These are phyloP conservation scores for Thecophora atra DNA, from an alignment of 2,888 invertebrate genomes.

Conservation along the genomic window DNA sequence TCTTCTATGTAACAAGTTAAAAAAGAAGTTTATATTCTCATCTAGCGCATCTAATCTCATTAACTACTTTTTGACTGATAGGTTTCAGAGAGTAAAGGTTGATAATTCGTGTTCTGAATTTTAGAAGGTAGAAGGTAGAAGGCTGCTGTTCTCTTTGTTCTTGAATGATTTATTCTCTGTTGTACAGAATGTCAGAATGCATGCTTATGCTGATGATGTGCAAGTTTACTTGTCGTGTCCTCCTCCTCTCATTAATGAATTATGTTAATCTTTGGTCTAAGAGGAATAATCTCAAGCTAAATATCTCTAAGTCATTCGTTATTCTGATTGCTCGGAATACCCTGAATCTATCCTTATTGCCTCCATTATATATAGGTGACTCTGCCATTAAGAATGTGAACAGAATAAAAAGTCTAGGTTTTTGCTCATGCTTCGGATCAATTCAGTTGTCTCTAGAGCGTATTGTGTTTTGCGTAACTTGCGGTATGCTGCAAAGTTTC, in stretches of 20 bases:
- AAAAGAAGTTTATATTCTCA: not conserved
- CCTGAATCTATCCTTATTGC: not conserved
- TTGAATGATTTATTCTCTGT: no score
- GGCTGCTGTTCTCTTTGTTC: not conserved
- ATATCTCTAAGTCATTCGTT: not conserved
- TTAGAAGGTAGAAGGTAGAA: not conserved
- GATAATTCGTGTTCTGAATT: not conserved
- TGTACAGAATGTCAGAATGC: no score
- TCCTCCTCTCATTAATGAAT: no score
- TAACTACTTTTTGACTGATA: no score
- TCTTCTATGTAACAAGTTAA: not conserved
- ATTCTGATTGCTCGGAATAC: not conserved
- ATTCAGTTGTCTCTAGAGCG: no score
- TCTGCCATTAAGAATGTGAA: not conserved
- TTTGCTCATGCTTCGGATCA: not conserved
- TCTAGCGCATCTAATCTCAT: not conserved
- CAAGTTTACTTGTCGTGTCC: no score
- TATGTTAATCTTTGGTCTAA: no score
- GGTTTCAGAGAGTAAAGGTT: no score
- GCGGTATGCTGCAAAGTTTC: no score
- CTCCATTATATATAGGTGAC: not conserved
- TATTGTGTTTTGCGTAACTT: no score
- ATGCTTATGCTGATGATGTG: no score
- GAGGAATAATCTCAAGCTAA: no score
- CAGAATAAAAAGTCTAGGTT: not conserved